Evolutionary conservation across 1,140 invertebrate species (phyloP), one percentile per base, ranked within the genome.

Genomic region (Bombus affinis): DNA sequence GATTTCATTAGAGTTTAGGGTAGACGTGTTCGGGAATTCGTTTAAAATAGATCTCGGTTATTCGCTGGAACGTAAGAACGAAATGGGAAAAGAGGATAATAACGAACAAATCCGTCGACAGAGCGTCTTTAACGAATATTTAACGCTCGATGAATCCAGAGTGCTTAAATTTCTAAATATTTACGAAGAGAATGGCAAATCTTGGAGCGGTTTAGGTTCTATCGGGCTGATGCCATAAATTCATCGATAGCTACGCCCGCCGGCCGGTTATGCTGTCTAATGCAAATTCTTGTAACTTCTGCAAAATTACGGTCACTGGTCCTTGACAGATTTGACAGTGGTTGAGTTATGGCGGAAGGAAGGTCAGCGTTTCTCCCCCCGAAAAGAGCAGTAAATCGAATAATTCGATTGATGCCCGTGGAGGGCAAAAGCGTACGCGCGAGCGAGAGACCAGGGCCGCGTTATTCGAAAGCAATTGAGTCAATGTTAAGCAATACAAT

Each of bases 401-500:
- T 94, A 93, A 95, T 93, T 94, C 94, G 93, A 93, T 92, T 92
- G 92, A 92, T 93, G 89, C 87, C 91, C 84, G 90, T 89, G 89
- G 28, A 92, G 89, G 91, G 87, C 92, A 88, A 87, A 88, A 89
- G 89, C 91, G 89, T 81, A 83, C 83, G 87, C 62, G 83, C 91
- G 92, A 62, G 18, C 35, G 75, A 47, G 75, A 59, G 10, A 76
- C n/a, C 3, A 37, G 57, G 62, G 53, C 70, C 80, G 87, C 92
- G 93, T 95, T 95, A 95, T 95, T 95, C 93, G 93, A 95, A 95
- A 95, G 95, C 95, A 95, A 95, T 95, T 94, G 95, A 95, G 94
- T 93, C 94, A 93, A 94, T 94, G 94, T 95, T 95, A 92, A 95
- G 94, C 94, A 94, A 93, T 93, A 95, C 94, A 95, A 95, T 95